Evolutionary conservation across 2,113 vertebrate species (phyloP).

Genomic region (Zosterops borbonicus): DNA sequence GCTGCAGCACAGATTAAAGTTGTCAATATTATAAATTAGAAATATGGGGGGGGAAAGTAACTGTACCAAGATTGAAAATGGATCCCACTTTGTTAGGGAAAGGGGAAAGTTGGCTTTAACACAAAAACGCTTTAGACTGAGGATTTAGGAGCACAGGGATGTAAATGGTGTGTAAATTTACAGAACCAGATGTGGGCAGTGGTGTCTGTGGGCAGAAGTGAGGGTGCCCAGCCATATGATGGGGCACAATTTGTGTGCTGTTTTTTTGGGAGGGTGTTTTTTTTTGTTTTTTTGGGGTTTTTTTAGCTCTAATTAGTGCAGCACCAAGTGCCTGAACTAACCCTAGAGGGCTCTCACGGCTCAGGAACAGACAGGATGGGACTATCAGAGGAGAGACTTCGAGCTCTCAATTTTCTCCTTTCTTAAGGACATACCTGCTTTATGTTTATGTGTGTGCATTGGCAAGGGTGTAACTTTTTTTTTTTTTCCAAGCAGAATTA

Average conservation of each 20-base stretch:
- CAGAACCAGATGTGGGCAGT: background rate
- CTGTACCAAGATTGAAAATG: background rate
- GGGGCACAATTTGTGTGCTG: background rate
- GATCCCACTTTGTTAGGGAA: background rate
- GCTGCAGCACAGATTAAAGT: background rate
- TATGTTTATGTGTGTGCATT: rapidly evolving
- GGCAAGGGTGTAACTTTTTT: background rate
- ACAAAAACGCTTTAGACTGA: background rate
- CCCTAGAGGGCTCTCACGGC: constrained; percentile 42
- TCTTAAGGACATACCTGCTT: background rate
- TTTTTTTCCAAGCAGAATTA: background rate
- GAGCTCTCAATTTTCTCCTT: background rate
- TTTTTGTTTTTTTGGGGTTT: background rate
- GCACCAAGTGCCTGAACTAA: background rate
- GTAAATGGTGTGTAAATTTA: background rate
- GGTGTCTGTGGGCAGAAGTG: background rate
- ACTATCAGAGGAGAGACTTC: background rate
- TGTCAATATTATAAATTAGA: background rate
- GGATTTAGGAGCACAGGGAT: background rate
- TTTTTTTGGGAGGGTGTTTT: background rate
- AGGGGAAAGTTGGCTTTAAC: background rate
- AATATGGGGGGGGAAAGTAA: rapidly evolving
- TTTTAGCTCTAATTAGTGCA: background rate
- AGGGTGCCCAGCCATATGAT: rapidly evolving
- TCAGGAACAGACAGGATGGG: background rate